Percentiles rank a stretch among this genome's conserved stretches.
These are phyloP conservation scores for Malaclemys terrapin DNA, from an alignment of 2,113 vertebrate species.

Conservation along the genomic window DNA sequence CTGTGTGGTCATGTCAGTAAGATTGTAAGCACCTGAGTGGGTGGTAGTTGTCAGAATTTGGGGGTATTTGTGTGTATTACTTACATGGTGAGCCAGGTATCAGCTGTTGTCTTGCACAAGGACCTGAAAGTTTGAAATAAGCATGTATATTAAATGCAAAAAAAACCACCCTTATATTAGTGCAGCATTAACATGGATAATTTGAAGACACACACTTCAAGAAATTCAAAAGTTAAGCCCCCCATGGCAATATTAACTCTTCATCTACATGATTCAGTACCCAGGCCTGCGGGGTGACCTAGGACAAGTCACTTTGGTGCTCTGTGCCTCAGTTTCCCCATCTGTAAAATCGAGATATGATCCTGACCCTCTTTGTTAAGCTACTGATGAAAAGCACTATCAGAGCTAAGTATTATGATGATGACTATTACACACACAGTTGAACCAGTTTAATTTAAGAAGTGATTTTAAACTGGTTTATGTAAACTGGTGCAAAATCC, in stretches of 20 bases:
- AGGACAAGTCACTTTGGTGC: neutral
- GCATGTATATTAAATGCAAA: neutral
- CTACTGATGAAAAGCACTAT: neutral
- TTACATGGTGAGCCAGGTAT: neutral
- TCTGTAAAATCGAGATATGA: neutral
- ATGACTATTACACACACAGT: neutral
- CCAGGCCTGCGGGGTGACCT: neutral
- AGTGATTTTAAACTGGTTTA: neutral
- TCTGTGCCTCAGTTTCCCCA: neutral
- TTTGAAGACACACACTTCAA: neutral
- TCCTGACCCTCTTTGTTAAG: neutral
- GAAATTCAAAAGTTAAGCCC: neutral
- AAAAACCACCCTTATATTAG: neutral
- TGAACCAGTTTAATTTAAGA: neutral
- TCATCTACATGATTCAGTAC: neutral
- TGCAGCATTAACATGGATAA: neutral
- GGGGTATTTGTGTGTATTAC: neutral
- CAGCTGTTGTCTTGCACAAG: neutral
- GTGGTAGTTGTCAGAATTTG: neutral
- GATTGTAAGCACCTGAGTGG: neutral
- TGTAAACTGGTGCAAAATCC: neutral
- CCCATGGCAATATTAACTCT: neutral
- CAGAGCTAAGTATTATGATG: neutral
- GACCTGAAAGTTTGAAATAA: neutral
- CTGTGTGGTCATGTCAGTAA: rapidly evolving